Conservation (phyloP, 2,113 vertebrate species). For the Antennarius striatus region DNA sequence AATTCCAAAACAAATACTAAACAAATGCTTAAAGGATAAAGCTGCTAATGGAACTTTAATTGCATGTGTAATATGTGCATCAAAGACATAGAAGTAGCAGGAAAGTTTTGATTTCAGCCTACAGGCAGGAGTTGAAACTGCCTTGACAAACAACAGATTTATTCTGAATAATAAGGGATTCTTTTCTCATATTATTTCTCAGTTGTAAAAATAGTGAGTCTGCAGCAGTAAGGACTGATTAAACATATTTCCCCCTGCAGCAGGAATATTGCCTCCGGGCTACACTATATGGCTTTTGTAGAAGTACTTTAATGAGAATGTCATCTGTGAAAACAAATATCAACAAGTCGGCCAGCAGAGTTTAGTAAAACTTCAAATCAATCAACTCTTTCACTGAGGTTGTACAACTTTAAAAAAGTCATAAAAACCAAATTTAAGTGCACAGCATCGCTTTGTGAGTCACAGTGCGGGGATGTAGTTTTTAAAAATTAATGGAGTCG, state of each 20-base stretch:
- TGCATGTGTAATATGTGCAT: neutral
- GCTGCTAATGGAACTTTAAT: neutral
- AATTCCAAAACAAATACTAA: neutral
- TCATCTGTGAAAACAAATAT: neutral
- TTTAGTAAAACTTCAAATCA: neutral
- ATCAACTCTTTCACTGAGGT: neutral
- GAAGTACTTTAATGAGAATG: neutral
- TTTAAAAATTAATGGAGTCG: no score
- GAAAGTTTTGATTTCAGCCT: no score
- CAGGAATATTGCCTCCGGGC: neutral
- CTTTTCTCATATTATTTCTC: neutral
- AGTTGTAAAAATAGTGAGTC: no score
- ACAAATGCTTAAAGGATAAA: neutral
- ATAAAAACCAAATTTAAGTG: no score
- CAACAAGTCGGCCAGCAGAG: neutral
- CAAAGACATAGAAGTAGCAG: no score
- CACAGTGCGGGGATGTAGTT: no score
- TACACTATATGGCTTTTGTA: neutral
- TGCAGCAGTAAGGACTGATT: no score
- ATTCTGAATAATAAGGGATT: neutral
- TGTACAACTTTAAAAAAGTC: neutral
- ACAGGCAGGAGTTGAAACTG: slow-evolving; percentile 5
- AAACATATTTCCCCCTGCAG: neutral
- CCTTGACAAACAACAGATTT: neutral
- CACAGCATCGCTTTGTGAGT: no score